phyloP scores from a whole-genome alignment of 2,113 vertebrate species.

The Emydocephalus ijimae region DNA sequence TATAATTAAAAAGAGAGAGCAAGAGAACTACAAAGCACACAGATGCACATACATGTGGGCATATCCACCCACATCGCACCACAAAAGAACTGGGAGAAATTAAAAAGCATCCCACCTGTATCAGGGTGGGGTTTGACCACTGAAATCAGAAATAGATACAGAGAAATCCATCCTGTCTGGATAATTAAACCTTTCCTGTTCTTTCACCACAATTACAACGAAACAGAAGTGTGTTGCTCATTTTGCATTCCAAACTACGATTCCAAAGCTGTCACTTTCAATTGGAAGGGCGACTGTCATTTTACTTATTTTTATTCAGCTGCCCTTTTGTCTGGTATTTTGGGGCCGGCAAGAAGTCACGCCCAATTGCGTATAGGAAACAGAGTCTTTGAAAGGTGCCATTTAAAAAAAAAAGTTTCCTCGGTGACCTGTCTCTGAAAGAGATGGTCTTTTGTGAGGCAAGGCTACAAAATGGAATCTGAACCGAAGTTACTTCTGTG shows the following conservation, averaged over 20 bases:
- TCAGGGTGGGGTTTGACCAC: conserved; percentile 48
- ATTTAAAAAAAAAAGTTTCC: not conserved
- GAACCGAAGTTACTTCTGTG: not conserved
- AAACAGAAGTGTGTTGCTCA: conserved; percentile 13
- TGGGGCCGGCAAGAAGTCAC: not conserved
- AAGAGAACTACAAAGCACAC: not conserved
- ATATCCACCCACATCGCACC: not conserved
- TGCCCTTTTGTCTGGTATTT: conserved; percentile 41
- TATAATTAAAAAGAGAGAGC: conserved; percentile 9
- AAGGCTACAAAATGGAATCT: not conserved
- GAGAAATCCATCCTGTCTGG: conserved; percentile 39
- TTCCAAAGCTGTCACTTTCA: conserved; percentile 14
- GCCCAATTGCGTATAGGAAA: conserved; percentile 21
- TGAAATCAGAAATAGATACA: conserved; percentile 51
- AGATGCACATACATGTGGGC: not conserved
- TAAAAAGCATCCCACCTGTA: conserved; percentile 42
- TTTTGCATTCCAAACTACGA: conserved; percentile 31
- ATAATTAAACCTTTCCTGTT: conserved; percentile 51
- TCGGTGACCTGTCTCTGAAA: not conserved
- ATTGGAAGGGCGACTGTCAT: conserved; percentile 5
- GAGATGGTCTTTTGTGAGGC: not conserved
- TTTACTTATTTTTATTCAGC: conserved; percentile 44
- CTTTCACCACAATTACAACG: not conserved
- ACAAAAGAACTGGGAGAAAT: conserved; percentile 27
- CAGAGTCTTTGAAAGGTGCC: not conserved